Conservation (phyloP, 2,888 invertebrate genomes). For the Orthosia gracilis region DNA sequence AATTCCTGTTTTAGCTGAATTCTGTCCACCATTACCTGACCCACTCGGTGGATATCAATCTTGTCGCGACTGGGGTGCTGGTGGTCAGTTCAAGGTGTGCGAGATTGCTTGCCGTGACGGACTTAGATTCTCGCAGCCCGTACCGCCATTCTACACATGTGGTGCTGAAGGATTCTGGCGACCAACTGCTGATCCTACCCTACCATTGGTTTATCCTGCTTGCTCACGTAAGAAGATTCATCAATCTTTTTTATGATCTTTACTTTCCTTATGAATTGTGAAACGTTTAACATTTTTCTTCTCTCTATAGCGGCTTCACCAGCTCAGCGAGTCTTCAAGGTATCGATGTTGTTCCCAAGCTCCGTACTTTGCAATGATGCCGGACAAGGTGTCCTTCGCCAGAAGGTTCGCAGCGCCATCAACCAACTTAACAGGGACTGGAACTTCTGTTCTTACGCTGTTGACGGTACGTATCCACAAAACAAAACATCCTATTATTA, state of each 20-base stretch:
- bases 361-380: slow-evolving; percentile 99
- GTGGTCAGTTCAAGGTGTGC: slow-evolving; percentile 98
- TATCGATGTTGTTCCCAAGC: slow-evolving; percentile 98
- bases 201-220: slow-evolving; percentile 97
- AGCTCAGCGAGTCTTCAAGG: slow-evolving; percentile 98
- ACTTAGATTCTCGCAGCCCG: slow-evolving; percentile 97
- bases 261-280: background rate
- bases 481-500: too few relatives aligned
- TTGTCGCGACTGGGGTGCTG: slow-evolving; percentile 99
- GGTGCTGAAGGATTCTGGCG: slow-evolving; percentile 99
- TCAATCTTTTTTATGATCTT: background rate
- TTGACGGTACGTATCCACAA: slow-evolving; percentile 92
- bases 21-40: slow-evolving; percentile 97
- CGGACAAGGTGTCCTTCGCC: slow-evolving; percentile 97
- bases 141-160: slow-evolving; percentile 99
- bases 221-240: slow-evolving; percentile 94
- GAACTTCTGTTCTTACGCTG: slow-evolving; percentile 98
- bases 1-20: slow-evolving; percentile 93
- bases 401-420: slow-evolving; percentile 97
- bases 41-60: slow-evolving; percentile 98
- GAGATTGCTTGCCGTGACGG: slow-evolving; percentile 97
- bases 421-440: slow-evolving; percentile 98
- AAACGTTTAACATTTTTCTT: slow-evolving; percentile 30
- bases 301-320: slow-evolving; percentile 93
- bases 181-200: slow-evolving; percentile 95